phyloP scores from a whole-genome alignment of 2,888 invertebrate species.

The Lithophane semibrunnea region DNA sequence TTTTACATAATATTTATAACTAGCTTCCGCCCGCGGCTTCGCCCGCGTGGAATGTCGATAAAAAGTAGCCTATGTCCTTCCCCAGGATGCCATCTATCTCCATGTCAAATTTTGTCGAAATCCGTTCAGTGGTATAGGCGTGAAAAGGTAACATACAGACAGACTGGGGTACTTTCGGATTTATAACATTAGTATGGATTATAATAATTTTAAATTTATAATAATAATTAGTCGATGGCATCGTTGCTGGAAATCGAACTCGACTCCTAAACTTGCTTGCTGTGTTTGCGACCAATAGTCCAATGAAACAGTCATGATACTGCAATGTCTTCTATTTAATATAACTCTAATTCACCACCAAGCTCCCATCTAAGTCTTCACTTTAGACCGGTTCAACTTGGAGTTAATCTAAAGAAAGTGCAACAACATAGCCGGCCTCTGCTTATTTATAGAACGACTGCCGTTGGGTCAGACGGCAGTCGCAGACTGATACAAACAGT shows the following conservation, averaged over 20 bases:
- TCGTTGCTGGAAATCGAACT: neutral
- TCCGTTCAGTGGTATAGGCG: too few species aligned
- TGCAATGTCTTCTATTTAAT: neutral
- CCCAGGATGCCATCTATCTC: too few species aligned
- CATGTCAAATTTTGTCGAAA: too few species aligned
- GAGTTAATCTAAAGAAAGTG: slow-evolving; percentile 31
- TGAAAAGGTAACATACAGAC: too few species aligned
- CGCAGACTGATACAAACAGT: neutral
- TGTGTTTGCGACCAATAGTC: neutral
- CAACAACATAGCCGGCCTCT: slow-evolving; percentile 5
- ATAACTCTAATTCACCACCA: neutral
- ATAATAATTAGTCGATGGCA: neutral
- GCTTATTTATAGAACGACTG: slow-evolving; percentile 32
- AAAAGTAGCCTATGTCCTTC: too few species aligned
- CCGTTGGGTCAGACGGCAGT: neutral
- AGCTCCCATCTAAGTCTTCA: neutral
- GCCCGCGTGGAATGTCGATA: too few species aligned
- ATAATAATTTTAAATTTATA: too few species aligned
- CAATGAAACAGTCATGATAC: neutral
- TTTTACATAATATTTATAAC: too few species aligned
- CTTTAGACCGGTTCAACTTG: neutral
- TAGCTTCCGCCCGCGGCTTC: too few species aligned
- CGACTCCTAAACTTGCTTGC: neutral
- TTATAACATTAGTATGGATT: too few species aligned
- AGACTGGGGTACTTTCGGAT: too few species aligned